Base-by-base conservation (phyloP, 2,797 vertebrate genomes). In the Heteromormyrus szaboi region DNA sequence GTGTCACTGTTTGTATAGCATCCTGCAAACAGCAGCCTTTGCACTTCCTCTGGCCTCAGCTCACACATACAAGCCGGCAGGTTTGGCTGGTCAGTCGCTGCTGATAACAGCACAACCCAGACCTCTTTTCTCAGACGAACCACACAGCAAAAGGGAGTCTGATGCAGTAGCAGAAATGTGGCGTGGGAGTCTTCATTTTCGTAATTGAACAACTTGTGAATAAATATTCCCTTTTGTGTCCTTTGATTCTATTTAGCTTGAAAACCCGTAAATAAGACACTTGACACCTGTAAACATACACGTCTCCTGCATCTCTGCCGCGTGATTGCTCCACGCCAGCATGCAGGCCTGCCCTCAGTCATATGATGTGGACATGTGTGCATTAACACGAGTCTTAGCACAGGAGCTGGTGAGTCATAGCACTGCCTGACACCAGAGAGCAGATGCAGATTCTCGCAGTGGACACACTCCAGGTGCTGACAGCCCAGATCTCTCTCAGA, bases 381-480 rank as follows among this genome's bases (percentile, higher is more conserved):
- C 29, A 72, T 72, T 37, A 72, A 37, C 29, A 72, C 29, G 29
- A 37, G 12, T 79, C 37, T 41, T n/a, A 41, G 72, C 14, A 46
- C 72, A 79, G 72, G 37, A 79, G 37, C 7, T 54, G 53, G 37
- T 46, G 9, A 87, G 56, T 3, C 37, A 51, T 46, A 44, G 56
- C 25, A 5, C 88, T 89, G 93, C 94, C 94, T 93, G 94, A 96
- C 94, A 94, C 92, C 93, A 93, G 92, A 92, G 92, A 96, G 94
- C 96, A 97, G 95, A 96, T 97, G 96, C 93, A 95, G 93, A 94
- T 95, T 93, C 94, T 96, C 94, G 95, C 94, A n/a, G 37, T 79
- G 72, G 37, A 79, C 72, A 46, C 72, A 91, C 91, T 92, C 92
- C 33, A 51, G 50, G 65, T 92, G 2, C 88, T 94, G 94, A 94